Conservation (phyloP, 2,888 invertebrate genomes). For the Masnerella sp. region DNA sequence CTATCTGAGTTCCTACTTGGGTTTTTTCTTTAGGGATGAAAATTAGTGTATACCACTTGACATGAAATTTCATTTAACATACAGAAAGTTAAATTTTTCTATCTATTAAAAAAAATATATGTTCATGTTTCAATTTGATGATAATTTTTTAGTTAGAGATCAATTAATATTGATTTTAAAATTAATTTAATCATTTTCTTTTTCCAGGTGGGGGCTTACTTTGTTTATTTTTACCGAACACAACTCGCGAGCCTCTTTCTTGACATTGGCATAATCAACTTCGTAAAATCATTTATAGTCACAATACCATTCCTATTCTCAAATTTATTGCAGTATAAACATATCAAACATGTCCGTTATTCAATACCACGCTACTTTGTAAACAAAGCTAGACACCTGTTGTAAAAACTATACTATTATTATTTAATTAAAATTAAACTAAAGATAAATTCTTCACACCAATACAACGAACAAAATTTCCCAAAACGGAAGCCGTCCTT, state of each 20-base stretch:
- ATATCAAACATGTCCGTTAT: neutral
- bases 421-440: too few relatives aligned
- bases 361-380: constrained; percentile 9
- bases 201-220: constrained; percentile 87
- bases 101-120: too few relatives aligned
- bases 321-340: constrained; percentile 23
- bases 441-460: too few relatives aligned
- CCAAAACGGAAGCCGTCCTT: too few relatives aligned
- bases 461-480: neutral
- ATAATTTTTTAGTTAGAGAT: too few relatives aligned
- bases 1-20: too few relatives aligned
- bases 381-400: neutral
- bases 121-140: too few relatives aligned
- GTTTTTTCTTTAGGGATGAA: too few relatives aligned
- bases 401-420: too few relatives aligned
- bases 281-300: constrained; percentile 34
- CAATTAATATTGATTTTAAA: constrained; percentile 3
- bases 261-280: constrained; percentile 71
- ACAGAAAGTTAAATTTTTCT: too few relatives aligned
- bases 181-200: constrained; percentile 1
- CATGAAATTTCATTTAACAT: too few relatives aligned
- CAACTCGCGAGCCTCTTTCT: constrained; percentile 87
- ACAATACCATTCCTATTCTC: constrained; percentile 28
- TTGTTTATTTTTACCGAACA: constrained; percentile 93
- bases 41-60: too few relatives aligned